phyloP scores from a whole-genome alignment of 2,888 invertebrate species.

The Tribolium freemani region DNA sequence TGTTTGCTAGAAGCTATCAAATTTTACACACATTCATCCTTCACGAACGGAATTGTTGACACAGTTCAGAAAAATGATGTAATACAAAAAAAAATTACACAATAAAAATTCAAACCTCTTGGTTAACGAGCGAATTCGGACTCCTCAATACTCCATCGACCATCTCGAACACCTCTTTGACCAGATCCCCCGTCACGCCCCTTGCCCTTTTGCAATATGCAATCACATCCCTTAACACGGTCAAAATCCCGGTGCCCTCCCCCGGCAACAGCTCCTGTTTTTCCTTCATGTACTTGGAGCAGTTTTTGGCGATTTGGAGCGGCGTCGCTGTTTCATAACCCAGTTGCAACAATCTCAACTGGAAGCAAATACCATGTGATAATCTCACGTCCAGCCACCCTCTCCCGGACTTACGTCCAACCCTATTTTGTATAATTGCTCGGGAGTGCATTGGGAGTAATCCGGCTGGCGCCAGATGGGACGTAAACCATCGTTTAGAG shows the following conservation, averaged over 20 bases:
- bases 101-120: constrained; percentile 66
- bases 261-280: constrained; percentile 68
- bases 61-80: not conserved
- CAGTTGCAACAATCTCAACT: constrained; percentile 72
- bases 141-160: constrained; percentile 77
- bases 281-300: constrained; percentile 69
- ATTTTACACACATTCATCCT: not conserved
- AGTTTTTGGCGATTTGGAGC: constrained; percentile 71
- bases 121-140: constrained; percentile 78
- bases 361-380: constrained; percentile 48
- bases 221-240: constrained; percentile 73
- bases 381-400: not conserved
- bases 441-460: constrained; percentile 81
- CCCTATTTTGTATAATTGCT: constrained; percentile 75
- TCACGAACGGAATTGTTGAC: not conserved
- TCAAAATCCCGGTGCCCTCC: constrained; percentile 76
- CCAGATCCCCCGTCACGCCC: constrained; percentile 64
- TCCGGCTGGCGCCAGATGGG: constrained; percentile 84
- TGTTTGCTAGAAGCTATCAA: not conserved
- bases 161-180: constrained; percentile 73
- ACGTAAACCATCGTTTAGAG: constrained; percentile 73
- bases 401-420: constrained; percentile 71
- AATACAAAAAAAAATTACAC: constrained; percentile 48
- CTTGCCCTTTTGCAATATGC: constrained; percentile 59
- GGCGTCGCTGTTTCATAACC: constrained; percentile 77